Evolutionary conservation across 2,113 vertebrate genomes (phyloP).

Genomic region (Etheostoma spectabile): DNA sequence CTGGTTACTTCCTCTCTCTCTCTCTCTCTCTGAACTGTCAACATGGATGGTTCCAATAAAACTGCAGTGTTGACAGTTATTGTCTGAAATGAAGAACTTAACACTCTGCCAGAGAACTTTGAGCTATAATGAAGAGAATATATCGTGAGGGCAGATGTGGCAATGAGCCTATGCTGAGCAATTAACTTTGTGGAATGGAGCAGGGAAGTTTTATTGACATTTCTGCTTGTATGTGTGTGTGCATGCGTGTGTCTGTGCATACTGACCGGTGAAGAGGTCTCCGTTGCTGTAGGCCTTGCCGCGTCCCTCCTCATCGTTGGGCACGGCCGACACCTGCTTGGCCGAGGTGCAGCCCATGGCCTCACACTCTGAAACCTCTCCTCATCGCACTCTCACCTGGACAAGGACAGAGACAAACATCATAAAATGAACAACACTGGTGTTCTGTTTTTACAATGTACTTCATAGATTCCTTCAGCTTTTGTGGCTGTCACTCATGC

Average conservation of each 20-base stretch:
- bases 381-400: constrained; percentile 88
- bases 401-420: constrained; percentile 24
- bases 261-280: constrained; percentile 96
- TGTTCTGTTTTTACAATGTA: not conserved
- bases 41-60: constrained; percentile 52
- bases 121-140: constrained; percentile 43
- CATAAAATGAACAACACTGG: not conserved
- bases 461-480: not conserved
- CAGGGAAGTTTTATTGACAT: constrained; percentile 53
- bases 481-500: not conserved
- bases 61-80: constrained; percentile 48
- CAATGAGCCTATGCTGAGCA: constrained; percentile 33
- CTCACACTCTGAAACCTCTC: constrained; percentile 92
- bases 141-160: constrained; percentile 12
- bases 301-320: constrained; percentile 98
- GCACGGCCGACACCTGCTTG: constrained; percentile 99
- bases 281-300: constrained; percentile 98
- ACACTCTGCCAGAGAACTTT: constrained; percentile 26
- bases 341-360: constrained; percentile 99
- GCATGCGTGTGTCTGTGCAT: constrained; percentile 3
- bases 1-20: constrained; percentile 55
- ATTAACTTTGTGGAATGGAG: constrained; percentile 54
- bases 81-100: constrained; percentile 57
- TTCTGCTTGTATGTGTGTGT: constrained; percentile 10
- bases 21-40: constrained; percentile 9